phyloP scores from a whole-genome alignment of 2,888 invertebrate species.

The Phymatocera aterrima region DNA sequence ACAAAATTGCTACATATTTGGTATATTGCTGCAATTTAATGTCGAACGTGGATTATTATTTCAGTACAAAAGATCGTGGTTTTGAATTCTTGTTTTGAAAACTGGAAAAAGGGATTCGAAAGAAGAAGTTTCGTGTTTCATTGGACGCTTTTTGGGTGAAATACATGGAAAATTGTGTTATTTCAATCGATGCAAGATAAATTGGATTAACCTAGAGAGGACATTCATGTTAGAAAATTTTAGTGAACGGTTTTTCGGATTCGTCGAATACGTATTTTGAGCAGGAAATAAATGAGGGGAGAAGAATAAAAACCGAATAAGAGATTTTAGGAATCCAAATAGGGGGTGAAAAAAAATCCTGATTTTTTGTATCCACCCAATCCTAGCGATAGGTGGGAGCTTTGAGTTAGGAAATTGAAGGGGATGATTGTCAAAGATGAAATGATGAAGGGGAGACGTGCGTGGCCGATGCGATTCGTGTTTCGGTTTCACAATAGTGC shows the following conservation, averaged over 20 bases:
- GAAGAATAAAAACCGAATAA: too few relatives aligned
- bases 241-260: too few relatives aligned
- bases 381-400: neutral
- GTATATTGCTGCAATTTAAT: too few relatives aligned
- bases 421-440: slow-evolving; percentile 46
- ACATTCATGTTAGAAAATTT: too few relatives aligned
- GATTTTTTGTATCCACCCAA: neutral
- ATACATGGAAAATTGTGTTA: too few relatives aligned
- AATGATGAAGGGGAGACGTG: slow-evolving; percentile 45
- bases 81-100: neutral
- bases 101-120: neutral
- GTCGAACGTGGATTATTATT: neutral
- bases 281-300: neutral
- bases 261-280: too few relatives aligned
- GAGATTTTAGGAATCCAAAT: too few relatives aligned
- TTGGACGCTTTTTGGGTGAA: neutral
- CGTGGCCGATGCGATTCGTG: slow-evolving; percentile 41
- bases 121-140: neutral
- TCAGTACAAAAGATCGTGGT: neutral
- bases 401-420: slow-evolving; percentile 5
- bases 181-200: too few relatives aligned
- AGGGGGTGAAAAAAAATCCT: neutral
- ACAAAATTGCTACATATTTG: too few relatives aligned
- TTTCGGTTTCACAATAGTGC: slow-evolving; percentile 35
- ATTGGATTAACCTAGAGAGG: too few relatives aligned